A percentile compares a stretch with the other conserved stretches of the same genome.
phyloP scores from a whole-genome alignment of 2,113 vertebrate genomes.

The Rhineura floridana region DNA sequence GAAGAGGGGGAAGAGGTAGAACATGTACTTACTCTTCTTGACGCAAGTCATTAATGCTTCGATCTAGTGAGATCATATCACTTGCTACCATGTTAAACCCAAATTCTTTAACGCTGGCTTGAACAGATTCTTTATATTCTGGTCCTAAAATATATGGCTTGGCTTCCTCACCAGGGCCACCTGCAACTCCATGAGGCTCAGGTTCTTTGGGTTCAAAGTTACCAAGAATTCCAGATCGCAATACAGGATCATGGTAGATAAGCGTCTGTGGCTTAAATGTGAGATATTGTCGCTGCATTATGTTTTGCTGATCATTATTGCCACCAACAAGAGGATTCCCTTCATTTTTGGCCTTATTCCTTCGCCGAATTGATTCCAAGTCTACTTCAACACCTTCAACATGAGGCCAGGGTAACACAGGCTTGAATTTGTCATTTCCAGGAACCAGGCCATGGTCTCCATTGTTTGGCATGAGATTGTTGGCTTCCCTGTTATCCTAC shows the following conservation, averaged over 20 bases:
- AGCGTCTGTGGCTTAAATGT: constrained; percentile 93
- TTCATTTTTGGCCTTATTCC: constrained; percentile 82
- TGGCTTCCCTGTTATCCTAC: constrained; percentile 82
- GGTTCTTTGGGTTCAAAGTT: constrained; percentile 93
- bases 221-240: constrained; percentile 85
- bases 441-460: constrained; percentile 73
- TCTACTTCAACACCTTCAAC: constrained; percentile 98
- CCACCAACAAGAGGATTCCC: constrained; percentile 71
- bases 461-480: constrained; percentile 75
- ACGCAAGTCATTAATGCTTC: constrained; percentile 90
- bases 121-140: constrained; percentile 91
- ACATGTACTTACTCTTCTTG: constrained; percentile 92
- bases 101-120: constrained; percentile 96
- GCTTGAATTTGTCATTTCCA: constrained; percentile 87
- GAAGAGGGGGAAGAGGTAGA: constrained; percentile 63
- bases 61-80: constrained; percentile 97
- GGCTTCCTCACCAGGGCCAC: constrained; percentile 91
- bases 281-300: constrained; percentile 91
- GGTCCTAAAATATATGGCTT: constrained; percentile 90
- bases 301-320: constrained; percentile 83
- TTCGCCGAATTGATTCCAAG: constrained; percentile 91
- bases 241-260: constrained; percentile 82
- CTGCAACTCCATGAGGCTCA: constrained; percentile 87
- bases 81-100: constrained; percentile 99
- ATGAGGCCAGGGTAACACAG: constrained; percentile 95